Evolutionary conservation across 1,140 invertebrate species (phyloP).

Genomic region (Acyrthosiphon pisum): DNA sequence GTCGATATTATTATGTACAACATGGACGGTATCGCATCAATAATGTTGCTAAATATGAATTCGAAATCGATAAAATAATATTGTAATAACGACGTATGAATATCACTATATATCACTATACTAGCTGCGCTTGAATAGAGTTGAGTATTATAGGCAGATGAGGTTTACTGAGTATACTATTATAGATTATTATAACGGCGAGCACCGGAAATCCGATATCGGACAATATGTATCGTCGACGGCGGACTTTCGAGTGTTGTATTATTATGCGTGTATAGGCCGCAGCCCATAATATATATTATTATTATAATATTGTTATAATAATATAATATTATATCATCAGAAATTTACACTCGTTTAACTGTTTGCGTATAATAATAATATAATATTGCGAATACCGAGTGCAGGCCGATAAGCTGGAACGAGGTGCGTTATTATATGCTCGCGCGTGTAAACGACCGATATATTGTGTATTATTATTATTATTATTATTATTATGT

Average conservation of each 20-base stretch:
- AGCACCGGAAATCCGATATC: neutral
- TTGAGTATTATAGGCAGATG: neutral
- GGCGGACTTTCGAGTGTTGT: neutral
- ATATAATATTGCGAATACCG: neutral
- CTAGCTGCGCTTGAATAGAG: neutral
- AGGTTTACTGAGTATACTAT: neutral
- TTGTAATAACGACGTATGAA: neutral
- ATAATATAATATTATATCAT: neutral
- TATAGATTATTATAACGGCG: neutral
- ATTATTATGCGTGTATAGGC: neutral
- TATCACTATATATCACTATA: neutral
- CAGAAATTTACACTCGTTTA: neutral
- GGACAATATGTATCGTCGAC: neutral
- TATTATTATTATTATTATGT: neutral
- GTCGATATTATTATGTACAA: neutral
- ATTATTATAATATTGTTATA: neutral
- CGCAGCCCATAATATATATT: neutral
- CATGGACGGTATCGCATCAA: neutral
- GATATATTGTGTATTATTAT: conserved; percentile 2
- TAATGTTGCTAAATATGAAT: too few relatives aligned
- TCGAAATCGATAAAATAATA: too few relatives aligned
- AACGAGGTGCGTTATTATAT: neutral
- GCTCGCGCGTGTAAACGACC: conserved; percentile 3
- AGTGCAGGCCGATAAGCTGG: neutral
- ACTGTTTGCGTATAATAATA: neutral